A percentile compares a stretch with the other conserved stretches of the same genome.
Evolutionary conservation across 2,797 vertebrate genomes (phyloP).

Genomic region (Chaunax sp.): DNA sequence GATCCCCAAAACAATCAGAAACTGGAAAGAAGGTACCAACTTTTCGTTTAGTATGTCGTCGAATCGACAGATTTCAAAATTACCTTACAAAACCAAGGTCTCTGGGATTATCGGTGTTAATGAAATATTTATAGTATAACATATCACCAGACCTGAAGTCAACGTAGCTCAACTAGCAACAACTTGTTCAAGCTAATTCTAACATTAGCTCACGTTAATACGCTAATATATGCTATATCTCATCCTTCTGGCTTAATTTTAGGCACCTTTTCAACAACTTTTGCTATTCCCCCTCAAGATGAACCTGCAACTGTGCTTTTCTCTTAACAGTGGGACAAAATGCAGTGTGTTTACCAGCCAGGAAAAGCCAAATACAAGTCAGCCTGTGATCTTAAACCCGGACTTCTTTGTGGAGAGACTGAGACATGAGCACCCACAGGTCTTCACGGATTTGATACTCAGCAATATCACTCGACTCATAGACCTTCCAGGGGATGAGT

Average conservation of each 20-base stretch:
- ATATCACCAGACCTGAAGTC: not conserved
- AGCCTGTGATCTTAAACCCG: slow-evolving; percentile 95
- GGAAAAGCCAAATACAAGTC: slow-evolving; percentile 82
- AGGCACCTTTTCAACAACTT: fast-evolving
- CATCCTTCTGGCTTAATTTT: not conserved
- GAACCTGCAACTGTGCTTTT: not conserved
- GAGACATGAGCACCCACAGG: slow-evolving; percentile 90
- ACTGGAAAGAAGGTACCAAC: slow-evolving; percentile 76
- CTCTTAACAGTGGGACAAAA: slow-evolving; percentile 83
- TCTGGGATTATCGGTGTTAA: fast-evolving
- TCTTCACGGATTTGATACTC: slow-evolving; percentile 91
- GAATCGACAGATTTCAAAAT: fast-evolving
- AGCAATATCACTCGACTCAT: slow-evolving; percentile 95
- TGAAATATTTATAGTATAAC: not conserved
- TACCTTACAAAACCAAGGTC: fast-evolving
- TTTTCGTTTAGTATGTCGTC: not conserved
- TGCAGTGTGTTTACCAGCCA: slow-evolving; percentile 91
- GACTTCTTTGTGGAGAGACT: slow-evolving; percentile 98
- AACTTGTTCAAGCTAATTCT: not conserved
- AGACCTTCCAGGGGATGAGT: slow-evolving; percentile 94
- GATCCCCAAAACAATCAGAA: slow-evolving; percentile 65
- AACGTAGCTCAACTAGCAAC: slow-evolving; percentile 28
- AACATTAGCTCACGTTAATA: not conserved
- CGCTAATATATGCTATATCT: not conserved
- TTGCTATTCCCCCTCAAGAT: not conserved